Base-by-base conservation (phyloP, 37 sponge, comb jelly and placozoan species). In the Ianthella basta region DNA sequence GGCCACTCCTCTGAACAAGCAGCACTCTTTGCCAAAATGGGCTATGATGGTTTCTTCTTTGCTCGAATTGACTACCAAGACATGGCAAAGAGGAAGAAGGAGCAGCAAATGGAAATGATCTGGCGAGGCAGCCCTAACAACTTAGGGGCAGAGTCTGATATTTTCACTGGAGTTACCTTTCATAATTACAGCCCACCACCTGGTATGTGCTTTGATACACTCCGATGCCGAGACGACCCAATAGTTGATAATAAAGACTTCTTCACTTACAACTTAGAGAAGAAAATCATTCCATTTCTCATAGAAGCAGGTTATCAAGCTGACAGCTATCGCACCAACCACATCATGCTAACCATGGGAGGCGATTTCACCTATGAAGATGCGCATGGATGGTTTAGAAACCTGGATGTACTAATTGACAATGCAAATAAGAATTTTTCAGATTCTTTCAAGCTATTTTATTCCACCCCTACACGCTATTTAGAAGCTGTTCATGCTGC, bases 311-410 rank as follows among this genome's bases (percentile, higher is more conserved):
- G 25, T 0, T 27, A 60, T 18, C 93, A 94, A 56, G 66, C 86
- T 16, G 78, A 68, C 0, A 77, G 64, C 63, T 94, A 91, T 74
- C 24, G 66, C 10, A 90, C 92, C 77, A 89, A 89, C 33, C 83
- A 98, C 81, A 92, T 98, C 85, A 96, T 98, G 97, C 40, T 98
- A 55, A 98, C 99, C 3, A 93, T 98, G 93, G 99, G 99, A 2
- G 75, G 81, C 0, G 99, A 98, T 66, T 98, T 98, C 80, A 84
- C 92, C 57, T 98, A 92, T 69, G 75, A 89, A 80, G 86, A 91
- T 86, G 99, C 99, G 1, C 57, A 40, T 10, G 25, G 38, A 16
- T 89, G 90, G 87, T 98, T 75, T 86, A 90, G 90, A 78, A 98
- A 96, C 82, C 36, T 98, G 72, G 99, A 98, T 83, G 95, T 94